Evolutionary conservation across 92 coral and sea anemone species (phyloP), one percentile per base, ranked within the genome.

Genomic region (Virgularia gustaviana): DNA sequence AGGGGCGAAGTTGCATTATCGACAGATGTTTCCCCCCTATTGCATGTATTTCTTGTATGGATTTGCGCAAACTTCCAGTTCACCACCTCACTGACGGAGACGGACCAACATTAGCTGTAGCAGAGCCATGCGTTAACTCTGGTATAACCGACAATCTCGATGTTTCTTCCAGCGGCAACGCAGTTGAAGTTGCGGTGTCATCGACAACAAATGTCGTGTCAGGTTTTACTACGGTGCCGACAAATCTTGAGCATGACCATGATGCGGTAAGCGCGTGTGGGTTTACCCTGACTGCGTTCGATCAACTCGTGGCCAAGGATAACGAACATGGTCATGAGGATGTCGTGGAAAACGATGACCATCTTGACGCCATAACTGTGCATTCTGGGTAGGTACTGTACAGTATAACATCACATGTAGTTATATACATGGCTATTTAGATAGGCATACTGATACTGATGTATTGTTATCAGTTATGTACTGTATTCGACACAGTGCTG

Each of bases 51-150:
- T 25, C 20, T 39, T 39, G 9, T 8, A 52, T 52, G 58, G 58
- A 52, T 52, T 52, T 52, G 58, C 58, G 58, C 58, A 52, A 52
- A 52, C 5, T 52, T 6, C 30, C 58, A 16, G 58, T 22, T 3
- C n/a, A n/a, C n/a, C 20, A 3, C 18, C 55, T 47, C 22, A 25
- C 6, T 3, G 55, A 47, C 18, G 55, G 55, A 4, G 55, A 52
- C 58, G 15, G 58, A 52, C 30, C 30, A 52, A 2, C 11, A 52
- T 7, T 22, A 9, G 3, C 28, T 16, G 30, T 28, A 52, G 6
- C 30, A 2, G 3, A 16, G 29, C 58, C 22, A 33, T 22, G 7
- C 58, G 29, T 52, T 47, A 25, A 25, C 22, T 47, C 55, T n/a
- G n/a, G n/a, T n/a, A n/a, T n/a, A n/a, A n/a, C n/a, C n/a, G n/a